Evolutionary conservation across 2,888 invertebrate genomes (phyloP), one percentile per base, ranked within the genome.

Genomic region (Blomia tropicalis): DNA sequence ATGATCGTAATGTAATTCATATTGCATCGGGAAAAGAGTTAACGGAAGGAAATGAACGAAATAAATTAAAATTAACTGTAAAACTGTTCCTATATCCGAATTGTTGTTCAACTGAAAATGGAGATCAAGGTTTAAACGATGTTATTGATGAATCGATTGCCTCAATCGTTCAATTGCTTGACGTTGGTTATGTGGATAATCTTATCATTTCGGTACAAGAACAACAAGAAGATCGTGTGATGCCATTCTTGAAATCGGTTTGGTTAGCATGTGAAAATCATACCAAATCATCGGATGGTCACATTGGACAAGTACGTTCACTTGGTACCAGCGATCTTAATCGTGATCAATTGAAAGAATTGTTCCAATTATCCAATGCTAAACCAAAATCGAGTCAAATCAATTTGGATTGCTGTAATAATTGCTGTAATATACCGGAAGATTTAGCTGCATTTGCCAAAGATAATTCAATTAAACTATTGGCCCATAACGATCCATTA

Each of bases 401-500:
- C 64, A 93, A 90, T 77, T 77, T 93, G 62, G 83, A 87, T 1
- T n/a, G n/a, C n/a, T n/a, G n/a, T n/a, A n/a, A n/a, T n/a, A 84
- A 86, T 17, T 93, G 93, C 73, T 76, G 75, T 64, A 93, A 93
- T 76, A 87, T 91, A 2, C 93, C 95, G 25, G 85, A 88, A 1
- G 82, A 86, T 1, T 78, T 96, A 67, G 85, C 88, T 73, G 81
- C 83, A 67, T 96, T 88, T 76, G 90, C 95, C 66, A 85, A 86
- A 69, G 83, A 85, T 67, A 83, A 92, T 70, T 87, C 89, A 70
- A 84, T 98, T 65, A 91, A 92, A 72, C 77, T 98, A 43, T 78
- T 96, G 27, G 96, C 95, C 0, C 96, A 98, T 73, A 90, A 87
- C 70, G 96, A 98, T 75, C 89, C 92, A 0, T 82, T 82, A 71